Evolutionary conservation across 1,140 invertebrate species (phyloP).

Genomic region (Pogonus chalceus): DNA sequence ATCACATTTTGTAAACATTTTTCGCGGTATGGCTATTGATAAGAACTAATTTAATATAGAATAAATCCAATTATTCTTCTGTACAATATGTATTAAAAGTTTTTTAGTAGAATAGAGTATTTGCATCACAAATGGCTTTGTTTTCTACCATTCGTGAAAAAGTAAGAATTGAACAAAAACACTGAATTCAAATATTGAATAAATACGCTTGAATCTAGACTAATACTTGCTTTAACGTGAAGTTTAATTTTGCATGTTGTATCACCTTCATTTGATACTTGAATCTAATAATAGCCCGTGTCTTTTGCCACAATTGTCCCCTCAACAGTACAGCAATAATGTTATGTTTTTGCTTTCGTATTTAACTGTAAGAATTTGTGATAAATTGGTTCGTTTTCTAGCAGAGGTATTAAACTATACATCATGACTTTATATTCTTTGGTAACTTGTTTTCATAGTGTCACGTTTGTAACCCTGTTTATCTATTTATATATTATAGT

Average conservation of each 20-base stretch:
- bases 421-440: slow-evolving; percentile 3
- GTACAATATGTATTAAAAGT: too few species aligned
- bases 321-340: background rate
- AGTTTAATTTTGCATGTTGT: background rate
- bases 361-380: background rate
- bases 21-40: too few species aligned
- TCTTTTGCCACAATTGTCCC: background rate
- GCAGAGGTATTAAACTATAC: background rate
- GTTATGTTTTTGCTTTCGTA: slow-evolving; percentile 5
- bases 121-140: too few species aligned
- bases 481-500: background rate
- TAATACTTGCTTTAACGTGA: too few species aligned
- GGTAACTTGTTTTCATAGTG: slow-evolving; percentile 2
- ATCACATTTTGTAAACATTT: background rate
- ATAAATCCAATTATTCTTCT: too few species aligned
- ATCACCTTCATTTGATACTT: background rate
- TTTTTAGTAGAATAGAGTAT: too few species aligned
- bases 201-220: too few species aligned
- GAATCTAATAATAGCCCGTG: background rate
- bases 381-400: background rate
- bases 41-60: too few species aligned
- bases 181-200: too few species aligned
- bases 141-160: too few species aligned
- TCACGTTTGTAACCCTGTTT: background rate
- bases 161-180: too few species aligned